Conservation (phyloP, 64 coral and sea anemone species). For the Hydrozoanthus tunicans region DNA sequence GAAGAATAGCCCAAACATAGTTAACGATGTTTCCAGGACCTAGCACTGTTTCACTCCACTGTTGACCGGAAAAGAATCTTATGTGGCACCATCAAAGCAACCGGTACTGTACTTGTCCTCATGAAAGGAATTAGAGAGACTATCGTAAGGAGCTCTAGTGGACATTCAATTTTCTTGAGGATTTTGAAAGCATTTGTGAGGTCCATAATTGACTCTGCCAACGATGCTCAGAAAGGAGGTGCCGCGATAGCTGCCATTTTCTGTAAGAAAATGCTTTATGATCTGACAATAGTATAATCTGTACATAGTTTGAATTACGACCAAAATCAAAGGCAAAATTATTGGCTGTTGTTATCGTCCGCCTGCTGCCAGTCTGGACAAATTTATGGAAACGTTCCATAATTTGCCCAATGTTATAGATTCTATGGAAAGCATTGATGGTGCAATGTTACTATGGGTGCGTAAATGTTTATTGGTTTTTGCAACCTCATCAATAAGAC, state of each 20-base stretch:
- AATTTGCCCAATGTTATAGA: conserved; percentile 9
- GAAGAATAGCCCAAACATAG: too few species aligned
- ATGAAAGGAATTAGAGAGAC: too few species aligned
- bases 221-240: too few species aligned
- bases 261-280: conserved; percentile 9
- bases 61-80: too few species aligned
- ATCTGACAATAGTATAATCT: not conserved
- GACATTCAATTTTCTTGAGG: too few species aligned
- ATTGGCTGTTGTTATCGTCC: conserved; percentile 31
- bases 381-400: conserved; percentile 30
- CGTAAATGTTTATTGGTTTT: conserved; percentile 5
- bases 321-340: conserved; percentile 38
- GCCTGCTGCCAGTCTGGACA: conserved; percentile 22
- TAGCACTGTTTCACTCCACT: too few species aligned
- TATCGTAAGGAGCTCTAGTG: too few species aligned
- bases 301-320: not conserved
- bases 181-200: too few species aligned
- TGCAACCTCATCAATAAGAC: conserved; percentile 49
- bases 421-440: not conserved
- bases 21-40: too few species aligned
- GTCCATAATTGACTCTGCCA: too few species aligned
- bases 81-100: too few species aligned
- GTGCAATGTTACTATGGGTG: not conserved
- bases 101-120: too few species aligned
- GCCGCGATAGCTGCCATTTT: conserved; percentile 1